phyloP scores from a whole-genome alignment of 2,113 vertebrate genomes.

The Tenebrosternarchus preto region DNA sequence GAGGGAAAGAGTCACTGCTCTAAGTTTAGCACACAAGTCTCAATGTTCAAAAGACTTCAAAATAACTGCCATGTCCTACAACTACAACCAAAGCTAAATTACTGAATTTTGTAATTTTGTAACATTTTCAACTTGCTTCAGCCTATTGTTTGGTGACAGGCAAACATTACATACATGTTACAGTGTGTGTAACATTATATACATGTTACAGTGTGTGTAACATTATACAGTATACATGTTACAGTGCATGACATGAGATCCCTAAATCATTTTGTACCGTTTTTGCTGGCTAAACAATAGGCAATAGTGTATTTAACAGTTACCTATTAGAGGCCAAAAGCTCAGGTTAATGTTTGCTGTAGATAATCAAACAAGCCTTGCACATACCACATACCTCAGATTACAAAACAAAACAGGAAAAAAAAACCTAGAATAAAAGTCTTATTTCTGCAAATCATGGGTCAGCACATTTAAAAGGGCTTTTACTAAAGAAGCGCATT shows the following conservation, averaged over 20 bases:
- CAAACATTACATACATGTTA: too few species aligned
- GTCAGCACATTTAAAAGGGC: neutral
- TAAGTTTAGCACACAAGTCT: too few species aligned
- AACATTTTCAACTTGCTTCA: too few species aligned
- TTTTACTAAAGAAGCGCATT: neutral
- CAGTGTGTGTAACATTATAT: too few species aligned
- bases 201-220: too few species aligned
- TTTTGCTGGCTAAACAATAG: neutral
- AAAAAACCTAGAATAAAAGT: neutral
- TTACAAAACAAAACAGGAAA: neutral
- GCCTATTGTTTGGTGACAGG: too few species aligned
- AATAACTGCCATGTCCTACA: neutral
- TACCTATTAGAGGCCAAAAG: conserved; percentile 45
- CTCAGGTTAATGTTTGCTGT: conserved; percentile 47
- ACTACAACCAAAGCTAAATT: neutral
- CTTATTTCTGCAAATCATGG: neutral
- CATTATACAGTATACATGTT: too few species aligned
- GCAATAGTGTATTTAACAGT: conserved; percentile 21
- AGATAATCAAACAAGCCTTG: conserved; percentile 21
- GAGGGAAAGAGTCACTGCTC: neutral
- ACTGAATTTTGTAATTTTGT: too few species aligned
- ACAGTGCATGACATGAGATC: too few species aligned
- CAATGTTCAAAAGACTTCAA: neutral
- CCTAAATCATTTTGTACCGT: neutral
- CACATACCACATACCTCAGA: neutral